phyloP scores from a whole-genome alignment of 2,113 vertebrate species.

The Halcyon malimbica region DNA sequence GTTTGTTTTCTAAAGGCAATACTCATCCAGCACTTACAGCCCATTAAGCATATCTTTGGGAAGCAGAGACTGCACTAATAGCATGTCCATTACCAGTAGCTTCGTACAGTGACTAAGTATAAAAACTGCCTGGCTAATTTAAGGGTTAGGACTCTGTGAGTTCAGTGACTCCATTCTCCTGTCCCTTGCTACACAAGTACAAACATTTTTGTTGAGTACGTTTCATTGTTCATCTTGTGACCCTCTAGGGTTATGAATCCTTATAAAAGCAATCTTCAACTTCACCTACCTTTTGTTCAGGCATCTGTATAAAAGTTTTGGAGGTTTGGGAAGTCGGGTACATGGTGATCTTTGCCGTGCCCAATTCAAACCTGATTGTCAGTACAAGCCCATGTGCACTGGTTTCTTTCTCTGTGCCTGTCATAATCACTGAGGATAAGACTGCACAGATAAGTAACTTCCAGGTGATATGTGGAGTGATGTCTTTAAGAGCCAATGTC shows the following conservation, averaged over 20 bases:
- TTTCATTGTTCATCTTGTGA: neutral
- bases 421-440: neutral
- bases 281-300: neutral
- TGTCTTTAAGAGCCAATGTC: neutral
- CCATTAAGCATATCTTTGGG: neutral
- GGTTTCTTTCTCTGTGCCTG: neutral
- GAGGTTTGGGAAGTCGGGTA: neutral
- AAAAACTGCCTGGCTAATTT: neutral
- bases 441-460: neutral
- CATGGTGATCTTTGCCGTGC: rapidly evolving
- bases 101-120: neutral
- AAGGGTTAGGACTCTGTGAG: neutral
- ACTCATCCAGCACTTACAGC: neutral
- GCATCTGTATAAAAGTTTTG: neutral
- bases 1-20: neutral
- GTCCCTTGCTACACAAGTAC: neutral
- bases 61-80: neutral
- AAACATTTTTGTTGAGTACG: neutral
- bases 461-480: neutral
- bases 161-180: neutral
- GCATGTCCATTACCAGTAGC: neutral
- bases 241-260: neutral
- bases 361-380: neutral
- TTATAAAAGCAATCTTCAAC: neutral
- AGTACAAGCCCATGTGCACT: neutral